These are phyloP conservation scores for Tinamus guttatus DNA, from an alignment of 2,113 vertebrate genomes.

Conservation along the genomic window DNA sequence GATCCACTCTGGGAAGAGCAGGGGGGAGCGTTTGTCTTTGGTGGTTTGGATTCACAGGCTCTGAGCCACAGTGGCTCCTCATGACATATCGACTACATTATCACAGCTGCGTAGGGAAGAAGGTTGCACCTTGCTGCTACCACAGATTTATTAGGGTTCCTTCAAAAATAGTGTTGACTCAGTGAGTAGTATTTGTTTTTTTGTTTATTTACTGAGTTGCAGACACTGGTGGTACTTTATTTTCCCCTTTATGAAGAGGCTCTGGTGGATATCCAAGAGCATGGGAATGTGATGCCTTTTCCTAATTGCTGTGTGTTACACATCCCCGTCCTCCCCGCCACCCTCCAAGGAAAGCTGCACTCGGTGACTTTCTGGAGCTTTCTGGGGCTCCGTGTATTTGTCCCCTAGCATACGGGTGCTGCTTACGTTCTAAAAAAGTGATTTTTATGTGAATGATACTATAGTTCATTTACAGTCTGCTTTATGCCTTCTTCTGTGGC, in stretches of 20 bases:
- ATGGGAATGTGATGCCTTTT: background rate
- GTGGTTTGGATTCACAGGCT: background rate
- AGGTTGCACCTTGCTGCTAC: background rate
- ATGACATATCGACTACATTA: background rate
- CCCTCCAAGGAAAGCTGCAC: background rate
- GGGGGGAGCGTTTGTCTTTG: background rate
- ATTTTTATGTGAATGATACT: background rate
- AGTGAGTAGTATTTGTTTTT: background rate
- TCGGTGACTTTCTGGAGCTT: background rate
- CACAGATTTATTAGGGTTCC: background rate
- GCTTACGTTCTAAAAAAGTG: background rate
- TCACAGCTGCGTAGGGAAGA: fast-evolving
- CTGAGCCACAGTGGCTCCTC: background rate
- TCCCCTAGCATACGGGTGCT: background rate
- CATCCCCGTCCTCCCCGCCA: background rate
- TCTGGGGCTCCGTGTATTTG: background rate
- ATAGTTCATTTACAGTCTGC: background rate
- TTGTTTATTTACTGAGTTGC: background rate
- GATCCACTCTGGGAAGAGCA: background rate
- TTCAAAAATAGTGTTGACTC: background rate
- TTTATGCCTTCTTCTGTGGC: background rate
- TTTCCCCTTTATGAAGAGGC: background rate
- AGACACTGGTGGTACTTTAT: background rate
- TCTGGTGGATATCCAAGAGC: background rate
- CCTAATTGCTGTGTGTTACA: background rate